Conservation (phyloP, 35 echinoderm and acorn worm genomes). For the Heliocidaris erythrogramma region DNA sequence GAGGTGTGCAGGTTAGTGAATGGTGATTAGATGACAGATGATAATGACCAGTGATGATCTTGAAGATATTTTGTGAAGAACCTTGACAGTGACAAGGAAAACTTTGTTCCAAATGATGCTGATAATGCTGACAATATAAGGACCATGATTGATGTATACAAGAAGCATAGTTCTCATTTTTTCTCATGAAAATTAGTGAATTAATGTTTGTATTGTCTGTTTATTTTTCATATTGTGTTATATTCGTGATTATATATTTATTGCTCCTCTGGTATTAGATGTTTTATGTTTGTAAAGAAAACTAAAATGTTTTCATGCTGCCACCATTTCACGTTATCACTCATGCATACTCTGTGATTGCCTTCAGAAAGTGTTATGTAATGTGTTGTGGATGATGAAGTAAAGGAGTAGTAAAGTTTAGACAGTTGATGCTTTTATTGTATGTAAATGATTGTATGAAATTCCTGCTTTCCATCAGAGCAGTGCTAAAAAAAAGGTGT, state of each 20-base stretch:
- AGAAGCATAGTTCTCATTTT: too few species aligned
- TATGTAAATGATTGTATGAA: not conserved
- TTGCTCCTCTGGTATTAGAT: not conserved
- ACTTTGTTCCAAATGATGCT: too few species aligned
- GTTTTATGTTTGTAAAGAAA: not conserved
- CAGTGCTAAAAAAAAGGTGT: not conserved
- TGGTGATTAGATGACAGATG: too few species aligned
- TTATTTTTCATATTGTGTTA: too few species aligned
- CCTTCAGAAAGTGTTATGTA: not conserved
- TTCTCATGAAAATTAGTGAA: too few species aligned
- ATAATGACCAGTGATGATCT: too few species aligned
- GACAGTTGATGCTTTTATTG: not conserved
- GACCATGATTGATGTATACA: too few species aligned
- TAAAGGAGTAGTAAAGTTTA: not conserved
- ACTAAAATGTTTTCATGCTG: not conserved
- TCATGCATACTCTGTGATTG: not conserved
- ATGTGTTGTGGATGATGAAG: not conserved
- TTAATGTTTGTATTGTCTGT: too few species aligned
- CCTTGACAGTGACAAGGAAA: too few species aligned
- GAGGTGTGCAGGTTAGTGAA: slow-evolving; percentile 74
- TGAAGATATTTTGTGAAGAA: too few species aligned
- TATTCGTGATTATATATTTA: not conserved
- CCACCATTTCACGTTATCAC: not conserved
- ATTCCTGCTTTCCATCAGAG: not conserved
- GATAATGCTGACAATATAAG: too few species aligned